Evolutionary conservation across 2,113 vertebrate species (phyloP).

Genomic region (Regulus satrapa): DNA sequence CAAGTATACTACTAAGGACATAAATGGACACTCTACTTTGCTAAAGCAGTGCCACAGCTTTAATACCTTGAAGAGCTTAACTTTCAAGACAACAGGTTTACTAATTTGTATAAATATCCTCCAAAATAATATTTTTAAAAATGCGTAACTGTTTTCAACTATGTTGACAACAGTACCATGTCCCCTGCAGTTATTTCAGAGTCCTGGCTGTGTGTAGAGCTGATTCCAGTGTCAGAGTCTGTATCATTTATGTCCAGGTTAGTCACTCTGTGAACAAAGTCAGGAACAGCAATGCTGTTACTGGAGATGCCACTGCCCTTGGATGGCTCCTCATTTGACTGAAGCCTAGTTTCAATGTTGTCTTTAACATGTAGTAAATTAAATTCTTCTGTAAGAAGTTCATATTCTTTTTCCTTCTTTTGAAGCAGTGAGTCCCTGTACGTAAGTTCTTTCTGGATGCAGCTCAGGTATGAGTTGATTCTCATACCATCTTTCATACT

Average conservation of each 20-base stretch:
- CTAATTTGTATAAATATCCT: neutral
- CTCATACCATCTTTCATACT: constrained; percentile 83
- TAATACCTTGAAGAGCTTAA: neutral
- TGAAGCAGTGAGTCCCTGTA: constrained; percentile 75
- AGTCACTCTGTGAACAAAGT: constrained; percentile 73
- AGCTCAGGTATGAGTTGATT: constrained; percentile 78
- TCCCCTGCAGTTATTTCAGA: constrained; percentile 83
- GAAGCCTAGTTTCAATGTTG: constrained; percentile 27
- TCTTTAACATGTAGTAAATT: constrained; percentile 72
- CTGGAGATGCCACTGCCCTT: constrained; percentile 38
- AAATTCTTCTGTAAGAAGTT: constrained; percentile 83
- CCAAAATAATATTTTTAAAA: neutral
- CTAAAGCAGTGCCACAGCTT: neutral
- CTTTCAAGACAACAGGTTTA: neutral
- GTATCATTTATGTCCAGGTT: constrained; percentile 85
- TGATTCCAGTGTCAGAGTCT: constrained; percentile 97
- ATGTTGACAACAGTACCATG: constrained; percentile 60
- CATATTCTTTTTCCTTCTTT: constrained; percentile 86
- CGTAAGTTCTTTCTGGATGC: constrained; percentile 85
- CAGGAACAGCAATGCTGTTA: neutral
- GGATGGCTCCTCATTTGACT: constrained; percentile 48
- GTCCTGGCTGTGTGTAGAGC: constrained; percentile 95
- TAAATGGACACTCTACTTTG: neutral
- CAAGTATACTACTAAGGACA: neutral
- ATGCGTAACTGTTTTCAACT: neutral